Conservation (phyloP, 2,797 vertebrate genomes). For the Heteromormyrus szaboi region DNA sequence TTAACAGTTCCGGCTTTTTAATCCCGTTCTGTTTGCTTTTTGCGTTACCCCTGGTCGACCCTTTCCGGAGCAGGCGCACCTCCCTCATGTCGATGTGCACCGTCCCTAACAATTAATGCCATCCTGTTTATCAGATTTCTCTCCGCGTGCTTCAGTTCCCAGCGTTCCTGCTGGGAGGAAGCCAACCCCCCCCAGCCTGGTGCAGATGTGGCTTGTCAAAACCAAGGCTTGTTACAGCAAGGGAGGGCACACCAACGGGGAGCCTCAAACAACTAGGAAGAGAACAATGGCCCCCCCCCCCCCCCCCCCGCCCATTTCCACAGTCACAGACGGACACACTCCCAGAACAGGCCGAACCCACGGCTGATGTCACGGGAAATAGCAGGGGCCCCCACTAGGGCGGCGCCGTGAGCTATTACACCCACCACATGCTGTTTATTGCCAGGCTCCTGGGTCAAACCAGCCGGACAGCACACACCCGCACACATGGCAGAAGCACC, state of each 20-base stretch:
- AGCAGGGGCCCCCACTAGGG: slow-evolving; percentile 55
- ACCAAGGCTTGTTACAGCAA: slow-evolving; percentile 46
- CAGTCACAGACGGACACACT: background rate
- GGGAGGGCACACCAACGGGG: slow-evolving; percentile 43
- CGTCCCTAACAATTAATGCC: slow-evolving; percentile 52
- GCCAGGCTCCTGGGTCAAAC: slow-evolving; percentile 43
- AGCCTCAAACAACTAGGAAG: slow-evolving; percentile 57
- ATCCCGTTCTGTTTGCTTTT: background rate
- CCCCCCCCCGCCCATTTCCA: slow-evolving; percentile 31
- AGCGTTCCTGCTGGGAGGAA: slow-evolving; percentile 56
- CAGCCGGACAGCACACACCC: slow-evolving; percentile 38
- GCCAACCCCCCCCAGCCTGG: slow-evolving; percentile 35
- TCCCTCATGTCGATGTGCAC: background rate
- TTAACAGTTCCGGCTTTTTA: background rate
- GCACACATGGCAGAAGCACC: slow-evolving; percentile 9
- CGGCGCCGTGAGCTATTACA: slow-evolving; percentile 43
- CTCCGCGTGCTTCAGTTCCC: slow-evolving; percentile 51
- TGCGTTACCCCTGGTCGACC: background rate
- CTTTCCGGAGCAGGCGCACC: background rate
- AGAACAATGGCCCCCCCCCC: slow-evolving; percentile 62
- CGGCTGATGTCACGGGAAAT: slow-evolving; percentile 56
- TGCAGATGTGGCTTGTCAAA: slow-evolving; percentile 63
- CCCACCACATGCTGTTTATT: slow-evolving; percentile 34
- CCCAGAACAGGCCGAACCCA: slow-evolving; percentile 24
- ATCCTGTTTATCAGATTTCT: slow-evolving; percentile 61